Conservation (phyloP, 2,797 vertebrate genomes). For the Podarcis lilfordi region DNA sequence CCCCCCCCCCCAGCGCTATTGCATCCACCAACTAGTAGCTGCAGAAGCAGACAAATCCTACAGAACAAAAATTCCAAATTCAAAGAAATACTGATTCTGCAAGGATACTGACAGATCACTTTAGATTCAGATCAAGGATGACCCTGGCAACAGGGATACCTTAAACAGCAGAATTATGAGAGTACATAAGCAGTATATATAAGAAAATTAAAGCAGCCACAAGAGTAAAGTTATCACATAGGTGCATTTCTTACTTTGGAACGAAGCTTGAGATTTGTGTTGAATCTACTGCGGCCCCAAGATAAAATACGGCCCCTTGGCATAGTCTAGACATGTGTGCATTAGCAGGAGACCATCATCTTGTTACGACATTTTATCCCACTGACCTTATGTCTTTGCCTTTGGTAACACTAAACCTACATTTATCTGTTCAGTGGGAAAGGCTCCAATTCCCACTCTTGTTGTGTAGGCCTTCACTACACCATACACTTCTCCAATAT, state of each 20-base stretch:
- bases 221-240: background rate
- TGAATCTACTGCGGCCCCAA: background rate
- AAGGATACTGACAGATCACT: too few species aligned
- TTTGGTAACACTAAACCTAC: constrained; percentile 79
- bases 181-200: background rate
- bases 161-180: background rate
- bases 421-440: constrained; percentile 97
- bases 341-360: rapidly evolving
- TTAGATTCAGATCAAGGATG: background rate
- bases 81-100: background rate
- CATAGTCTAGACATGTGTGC: rapidly evolving
- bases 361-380: background rate
- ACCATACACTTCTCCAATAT: constrained; percentile 94
- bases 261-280: background rate
- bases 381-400: background rate
- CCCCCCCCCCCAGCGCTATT: background rate
- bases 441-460: constrained; percentile 96
- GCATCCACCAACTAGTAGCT: background rate
- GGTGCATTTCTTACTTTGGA: rapidly evolving
- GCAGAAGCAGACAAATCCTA: background rate
- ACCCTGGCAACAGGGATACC: background rate
- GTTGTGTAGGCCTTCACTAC: constrained; percentile 97
- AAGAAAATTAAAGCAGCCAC: background rate
- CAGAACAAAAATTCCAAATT: background rate
- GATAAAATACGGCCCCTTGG: rapidly evolving